These are phyloP conservation scores for Mycteria americana DNA, from an alignment of 2,797 vertebrate species.

Conservation along the genomic window DNA sequence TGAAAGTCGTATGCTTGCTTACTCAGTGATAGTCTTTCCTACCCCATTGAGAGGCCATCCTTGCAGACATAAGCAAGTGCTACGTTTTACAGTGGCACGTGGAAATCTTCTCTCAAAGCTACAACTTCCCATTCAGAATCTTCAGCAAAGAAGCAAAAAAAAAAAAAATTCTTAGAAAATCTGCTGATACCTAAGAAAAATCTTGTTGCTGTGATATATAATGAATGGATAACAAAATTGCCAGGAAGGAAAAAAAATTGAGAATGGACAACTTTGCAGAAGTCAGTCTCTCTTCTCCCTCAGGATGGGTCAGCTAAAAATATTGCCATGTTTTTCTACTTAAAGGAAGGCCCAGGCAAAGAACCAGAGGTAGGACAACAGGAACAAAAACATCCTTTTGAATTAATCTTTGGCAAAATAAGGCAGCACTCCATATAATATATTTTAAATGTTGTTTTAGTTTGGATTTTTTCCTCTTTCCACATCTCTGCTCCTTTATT, in stretches of 20 bases:
- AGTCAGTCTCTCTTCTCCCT: neutral
- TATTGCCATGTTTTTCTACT: neutral
- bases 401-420: neutral
- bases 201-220: neutral
- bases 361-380: neutral
- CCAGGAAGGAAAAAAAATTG: neutral
- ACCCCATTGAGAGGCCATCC: neutral
- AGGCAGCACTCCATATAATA: neutral
- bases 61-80: neutral
- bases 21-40: neutral
- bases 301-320: slow-evolving; percentile 6
- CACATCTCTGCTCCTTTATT: neutral
- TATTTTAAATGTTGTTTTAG: neutral
- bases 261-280: neutral
- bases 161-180: neutral
- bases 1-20: neutral
- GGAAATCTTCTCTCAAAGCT: neutral
- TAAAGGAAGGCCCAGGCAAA: neutral
- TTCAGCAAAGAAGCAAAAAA: neutral
- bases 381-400: neutral
- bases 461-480: neutral
- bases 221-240: neutral
- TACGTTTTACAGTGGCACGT: rapidly evolving
- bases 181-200: neutral
- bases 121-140: neutral